phyloP scores from a whole-genome alignment of 1,140 invertebrate genomes.

The Ooceraea biroi region DNA sequence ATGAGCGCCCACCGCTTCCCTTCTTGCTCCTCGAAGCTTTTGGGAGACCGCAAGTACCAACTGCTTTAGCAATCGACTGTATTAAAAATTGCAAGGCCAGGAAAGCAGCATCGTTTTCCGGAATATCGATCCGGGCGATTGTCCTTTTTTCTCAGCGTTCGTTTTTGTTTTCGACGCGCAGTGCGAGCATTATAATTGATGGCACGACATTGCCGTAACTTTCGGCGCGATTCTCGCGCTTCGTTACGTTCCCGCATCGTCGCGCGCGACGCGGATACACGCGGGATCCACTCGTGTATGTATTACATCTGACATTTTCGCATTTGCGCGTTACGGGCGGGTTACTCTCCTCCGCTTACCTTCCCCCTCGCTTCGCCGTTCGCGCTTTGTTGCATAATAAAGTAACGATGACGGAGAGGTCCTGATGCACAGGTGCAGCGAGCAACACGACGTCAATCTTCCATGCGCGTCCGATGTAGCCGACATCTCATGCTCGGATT shows the following conservation, averaged over 20 bases:
- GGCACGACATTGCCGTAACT: conserved; percentile 9
- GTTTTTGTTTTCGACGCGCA: not conserved
- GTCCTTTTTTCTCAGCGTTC: not conserved
- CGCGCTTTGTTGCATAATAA: conserved; percentile 51
- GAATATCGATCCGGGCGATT: conserved; percentile 3
- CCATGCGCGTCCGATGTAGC: conserved; percentile 13
- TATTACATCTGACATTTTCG: conserved; percentile 30
- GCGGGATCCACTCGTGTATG: not conserved
- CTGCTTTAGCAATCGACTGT: conserved; percentile 10
- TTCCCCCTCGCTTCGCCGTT: not conserved
- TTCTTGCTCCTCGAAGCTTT: not conserved
- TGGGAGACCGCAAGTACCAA: not conserved
- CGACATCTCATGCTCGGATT: conserved; percentile 31
- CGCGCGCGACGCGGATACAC: not conserved
- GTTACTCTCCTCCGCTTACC: conserved; percentile 17
- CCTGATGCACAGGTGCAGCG: conserved; percentile 30
- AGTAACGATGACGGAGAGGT: conserved; percentile 54
- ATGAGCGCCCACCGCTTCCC: not conserved
- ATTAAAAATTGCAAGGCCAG: conserved; percentile 41
- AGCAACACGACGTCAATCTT: conserved; percentile 30
- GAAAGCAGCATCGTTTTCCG: not conserved
- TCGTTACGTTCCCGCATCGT: conserved; percentile 4
- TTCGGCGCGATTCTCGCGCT: conserved; percentile 15
- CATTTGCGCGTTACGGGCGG: not conserved
- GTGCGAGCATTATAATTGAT: conserved; percentile 17